A percentile compares a stretch with the other conserved stretches of the same genome.
Evolutionary conservation across 2,888 invertebrate genomes (phyloP).

Genomic region (Stenolophus ochropezus): DNA sequence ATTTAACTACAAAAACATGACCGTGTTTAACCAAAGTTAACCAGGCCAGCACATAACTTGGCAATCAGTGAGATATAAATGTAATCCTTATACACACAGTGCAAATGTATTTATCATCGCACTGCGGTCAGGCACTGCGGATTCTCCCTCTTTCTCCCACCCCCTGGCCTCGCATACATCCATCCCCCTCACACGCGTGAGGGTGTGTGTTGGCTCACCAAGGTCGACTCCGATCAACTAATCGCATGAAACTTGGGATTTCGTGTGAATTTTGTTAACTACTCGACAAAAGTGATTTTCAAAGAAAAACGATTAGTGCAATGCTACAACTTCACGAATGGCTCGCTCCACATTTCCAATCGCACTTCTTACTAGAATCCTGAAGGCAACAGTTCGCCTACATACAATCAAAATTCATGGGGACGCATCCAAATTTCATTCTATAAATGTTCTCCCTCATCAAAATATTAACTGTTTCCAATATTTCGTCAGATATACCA

Average conservation of each 20-base stretch:
- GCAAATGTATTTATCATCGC: conserved; percentile 25
- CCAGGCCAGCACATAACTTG: conserved; percentile 13
- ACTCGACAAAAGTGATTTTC: conserved; percentile 22
- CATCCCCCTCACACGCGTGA: neutral
- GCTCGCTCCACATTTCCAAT: no score
- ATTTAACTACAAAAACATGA: conserved; percentile 19
- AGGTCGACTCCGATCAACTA: neutral
- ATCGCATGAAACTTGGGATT: conserved; percentile 9
- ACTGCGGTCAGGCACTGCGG: conserved; percentile 26
- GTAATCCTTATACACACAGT: conserved; percentile 6
- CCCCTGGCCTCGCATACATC: neutral
- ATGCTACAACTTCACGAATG: neutral
- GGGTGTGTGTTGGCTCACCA: conserved; percentile 5
- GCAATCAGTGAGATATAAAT: neutral
- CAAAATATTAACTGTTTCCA: no score
- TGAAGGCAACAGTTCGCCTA: no score
- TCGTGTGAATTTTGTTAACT: conserved; percentile 22
- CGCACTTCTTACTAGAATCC: no score
- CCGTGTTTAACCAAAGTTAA: conserved; percentile 16
- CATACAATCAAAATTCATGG: no score
- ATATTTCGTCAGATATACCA: no score
- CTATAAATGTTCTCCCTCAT: no score
- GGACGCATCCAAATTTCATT: no score
- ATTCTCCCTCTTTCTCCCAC: neutral
- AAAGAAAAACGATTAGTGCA: conserved; percentile 22